Evolutionary conservation across 2,888 invertebrate species (phyloP), one percentile per base, ranked within the genome.

Genomic region (Tryphoninae sp.): DNA sequence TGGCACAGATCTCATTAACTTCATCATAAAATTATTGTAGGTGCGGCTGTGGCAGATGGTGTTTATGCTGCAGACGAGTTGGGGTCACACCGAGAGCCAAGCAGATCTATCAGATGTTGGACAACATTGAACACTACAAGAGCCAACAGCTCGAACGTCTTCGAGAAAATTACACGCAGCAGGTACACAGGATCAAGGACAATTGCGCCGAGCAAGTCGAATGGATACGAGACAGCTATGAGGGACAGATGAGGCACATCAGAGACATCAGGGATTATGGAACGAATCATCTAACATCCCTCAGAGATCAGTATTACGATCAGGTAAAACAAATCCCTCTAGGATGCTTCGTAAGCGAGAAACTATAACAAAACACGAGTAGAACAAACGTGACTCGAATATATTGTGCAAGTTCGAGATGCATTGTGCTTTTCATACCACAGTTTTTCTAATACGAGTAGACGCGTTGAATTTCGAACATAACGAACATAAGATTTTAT

Each of bases 121-220:
- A 98, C 90, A 97, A 96, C 92, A 96, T 98, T 87, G 98, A 98
- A 90, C 95, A 95, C 85, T 97, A 98, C 93, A 97, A 97, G 92
- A 96, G 95, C 82, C 96, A 96, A 90, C 98, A 98, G 89, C 93
- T 98, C 88, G 98, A 98, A 88, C 95, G 96, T 88, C 93, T 98
- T 82, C 94, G 97, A 40, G 98, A 98, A 91, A 98, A 98, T 92
- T 98, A 98, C 92, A 96, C 97, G 68, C 95, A 95, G 91, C 98
- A 98, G 94, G 97, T 98, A 86, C 96, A 96, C 92, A 94, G 97
- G 84, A 98, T 98, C 88, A 96, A 97, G 89, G 98, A 98, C 89
- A 98, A 98, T 90, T 98, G 98, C 91, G 95, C 96, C 33, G 97
- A 97, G 90, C 98, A 98, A 93, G 96, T 98, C 93, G 98, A 98